These are phyloP conservation scores for Criorhina ranunculi DNA, from an alignment of 2,888 invertebrate species.

Conservation along the genomic window DNA sequence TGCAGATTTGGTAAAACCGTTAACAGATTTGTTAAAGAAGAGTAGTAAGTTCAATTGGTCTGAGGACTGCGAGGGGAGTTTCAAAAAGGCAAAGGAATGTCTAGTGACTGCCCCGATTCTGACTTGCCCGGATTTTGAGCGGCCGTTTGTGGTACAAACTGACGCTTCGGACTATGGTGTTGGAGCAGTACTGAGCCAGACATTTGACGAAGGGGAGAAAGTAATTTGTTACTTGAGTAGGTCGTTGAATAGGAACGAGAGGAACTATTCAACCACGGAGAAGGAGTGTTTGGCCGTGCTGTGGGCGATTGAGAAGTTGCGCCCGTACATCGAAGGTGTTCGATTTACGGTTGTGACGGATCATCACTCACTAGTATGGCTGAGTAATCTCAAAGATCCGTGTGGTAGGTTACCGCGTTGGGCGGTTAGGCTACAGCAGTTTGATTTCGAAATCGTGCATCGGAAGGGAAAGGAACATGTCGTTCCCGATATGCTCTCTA, in stretches of 20 bases:
- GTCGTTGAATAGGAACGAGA: neutral
- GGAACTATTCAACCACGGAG: constrained; percentile 1
- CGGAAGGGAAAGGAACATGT: constrained; percentile 17
- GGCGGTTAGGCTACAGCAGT: neutral
- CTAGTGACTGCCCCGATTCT: neutral
- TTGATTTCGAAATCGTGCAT: neutral
- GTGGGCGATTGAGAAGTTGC: constrained; percentile 10
- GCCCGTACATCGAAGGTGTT: constrained; percentile 10
- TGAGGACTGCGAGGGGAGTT: neutral
- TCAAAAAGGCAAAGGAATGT: neutral
- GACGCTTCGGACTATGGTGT: too few relatives aligned
- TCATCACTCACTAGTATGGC: neutral
- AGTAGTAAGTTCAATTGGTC: too few relatives aligned
- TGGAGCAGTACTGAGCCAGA: too few relatives aligned
- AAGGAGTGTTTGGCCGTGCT: neutral
- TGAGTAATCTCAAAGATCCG: neutral
- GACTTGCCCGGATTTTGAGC: neutral
- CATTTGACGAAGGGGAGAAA: neutral
- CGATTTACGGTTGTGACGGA: constrained; percentile 13
- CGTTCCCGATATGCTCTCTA: constrained; percentile 18
- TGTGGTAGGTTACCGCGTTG: neutral
- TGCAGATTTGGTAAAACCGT: neutral
- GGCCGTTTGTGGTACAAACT: neutral
- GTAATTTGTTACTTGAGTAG: neutral
- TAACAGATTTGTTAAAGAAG: neutral